Evolutionary conservation across 1,140 invertebrate genomes (phyloP).

Genomic region (Trichogramma pretiosum): DNA sequence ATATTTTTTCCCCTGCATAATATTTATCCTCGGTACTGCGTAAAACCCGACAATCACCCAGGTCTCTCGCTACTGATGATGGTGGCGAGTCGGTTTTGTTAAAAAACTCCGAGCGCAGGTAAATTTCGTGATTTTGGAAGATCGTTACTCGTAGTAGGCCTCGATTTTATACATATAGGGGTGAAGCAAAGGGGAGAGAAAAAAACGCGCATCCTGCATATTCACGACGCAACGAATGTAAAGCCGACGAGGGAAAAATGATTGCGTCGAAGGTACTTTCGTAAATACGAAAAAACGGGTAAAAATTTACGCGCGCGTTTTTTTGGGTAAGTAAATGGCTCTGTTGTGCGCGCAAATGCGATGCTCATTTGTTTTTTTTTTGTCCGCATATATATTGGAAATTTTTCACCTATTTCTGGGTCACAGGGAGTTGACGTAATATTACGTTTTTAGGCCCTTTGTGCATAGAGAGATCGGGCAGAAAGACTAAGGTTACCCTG

Average conservation of each 20-base stretch:
- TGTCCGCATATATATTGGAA: too few species aligned
- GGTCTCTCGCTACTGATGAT: too few species aligned
- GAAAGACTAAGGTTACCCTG: constrained; percentile 26
- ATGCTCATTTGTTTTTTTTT: too few species aligned
- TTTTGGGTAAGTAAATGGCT: constrained; percentile 23
- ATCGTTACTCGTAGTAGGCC: constrained; percentile 15
- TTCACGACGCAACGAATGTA: constrained; percentile 34
- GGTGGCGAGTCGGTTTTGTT: too few species aligned
- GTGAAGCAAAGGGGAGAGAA: constrained; percentile 23
- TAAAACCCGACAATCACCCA: too few species aligned
- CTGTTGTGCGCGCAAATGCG: constrained; percentile 31
- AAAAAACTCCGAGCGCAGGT: too few species aligned
- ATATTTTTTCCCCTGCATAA: constrained; percentile 24
- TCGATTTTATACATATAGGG: constrained; percentile 11
- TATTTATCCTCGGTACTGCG: too few species aligned
- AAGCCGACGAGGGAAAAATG: constrained; percentile 26
- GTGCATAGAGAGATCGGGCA: not conserved
- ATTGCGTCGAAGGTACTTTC: constrained; percentile 18
- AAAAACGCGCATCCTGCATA: constrained; percentile 42
- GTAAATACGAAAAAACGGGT: constrained; percentile 28
- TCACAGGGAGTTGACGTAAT: too few species aligned
- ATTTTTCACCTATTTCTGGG: constrained; percentile 21
- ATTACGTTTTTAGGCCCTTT: too few species aligned
- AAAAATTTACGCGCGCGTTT: constrained; percentile 32
- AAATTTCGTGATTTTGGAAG: constrained; percentile 40